Percentiles rank a stretch among this genome's conserved stretches.
phyloP scores from a whole-genome alignment of 92 coral and sea anemone genomes.

The Scolanthus callimorphus region DNA sequence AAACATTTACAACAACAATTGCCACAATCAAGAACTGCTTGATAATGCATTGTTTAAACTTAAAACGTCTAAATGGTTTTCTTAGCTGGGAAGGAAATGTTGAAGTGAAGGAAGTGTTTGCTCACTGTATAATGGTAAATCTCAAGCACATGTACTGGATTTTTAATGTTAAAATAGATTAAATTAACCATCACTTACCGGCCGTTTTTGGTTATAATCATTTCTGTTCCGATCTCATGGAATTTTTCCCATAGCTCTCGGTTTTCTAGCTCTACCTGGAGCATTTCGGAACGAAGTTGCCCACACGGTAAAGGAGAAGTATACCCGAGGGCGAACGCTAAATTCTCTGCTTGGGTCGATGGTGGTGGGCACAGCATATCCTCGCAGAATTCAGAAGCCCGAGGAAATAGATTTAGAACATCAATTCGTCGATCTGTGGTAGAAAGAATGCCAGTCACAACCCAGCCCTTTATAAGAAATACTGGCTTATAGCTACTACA shows the following conservation, averaged over 20 bases:
- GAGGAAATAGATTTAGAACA: conserved; percentile 55
- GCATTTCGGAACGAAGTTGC: conserved; percentile 50
- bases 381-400: conserved; percentile 58
- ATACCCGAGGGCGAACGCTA: conserved; percentile 64
- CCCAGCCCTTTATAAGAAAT: too few relatives aligned
- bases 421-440: conserved; percentile 73
- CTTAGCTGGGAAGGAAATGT: too few relatives aligned
- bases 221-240: conserved; percentile 83
- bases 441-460: not conserved
- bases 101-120: too few relatives aligned
- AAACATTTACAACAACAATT: too few relatives aligned
- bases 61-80: too few relatives aligned
- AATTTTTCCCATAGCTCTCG: conserved; percentile 89
- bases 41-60: too few relatives aligned
- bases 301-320: conserved; percentile 73
- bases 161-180: too few relatives aligned
- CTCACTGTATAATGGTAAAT: too few relatives aligned
- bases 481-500: too few relatives aligned
- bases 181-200: conserved; percentile 81
- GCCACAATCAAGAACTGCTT: too few relatives aligned
- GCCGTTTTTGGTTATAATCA: conserved; percentile 90
- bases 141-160: too few relatives aligned
- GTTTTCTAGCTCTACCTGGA: conserved; percentile 81
- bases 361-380: conserved; percentile 69
- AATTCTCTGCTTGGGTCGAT: conserved; percentile 55